Base-by-base conservation (phyloP, 2,797 vertebrate genomes). In the Buphagus erythrorhynchus region DNA sequence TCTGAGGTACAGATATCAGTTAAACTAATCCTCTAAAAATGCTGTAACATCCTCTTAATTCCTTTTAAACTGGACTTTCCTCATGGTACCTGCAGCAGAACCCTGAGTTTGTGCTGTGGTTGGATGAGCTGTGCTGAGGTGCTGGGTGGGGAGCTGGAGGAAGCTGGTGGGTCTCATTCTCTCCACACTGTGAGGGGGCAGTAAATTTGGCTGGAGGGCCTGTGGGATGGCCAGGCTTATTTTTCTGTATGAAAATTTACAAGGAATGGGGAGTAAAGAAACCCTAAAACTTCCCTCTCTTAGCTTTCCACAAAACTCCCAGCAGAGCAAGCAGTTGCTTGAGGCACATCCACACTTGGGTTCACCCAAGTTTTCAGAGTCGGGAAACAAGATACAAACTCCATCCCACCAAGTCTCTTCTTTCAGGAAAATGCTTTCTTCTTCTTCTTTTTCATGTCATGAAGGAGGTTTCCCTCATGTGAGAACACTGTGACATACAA, bases 11-110 rank as follows among this genome's bases (percentile, higher is more conserved):
- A 77, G 42, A 16, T 61, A 73, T 57, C 79, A 52, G 55, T 66
- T 82, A 46, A 76, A 73, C 9, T 61, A 90, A 88, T 83, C 61
- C 73, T 36, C 22, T 81, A 84, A 65, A 90, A 94, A 72, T 57
- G 24, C 58, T 78, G 29, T 42, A 84, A 88, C 67, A 86, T 75
- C 88, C 79, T 88, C 49, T 72, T 74, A 91, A 90, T 69, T 76
- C 73, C 57, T 79, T 85, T 58, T 86, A 80, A 92, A 77, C 48
- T 4, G 0, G 40, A 11, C 57, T 95, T 91, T 42, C 28, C 45
- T 86, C 26, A 24, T 79, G 75, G 52, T 10, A 42, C 42, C 76
- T 1, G 4, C 52, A 76, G 72, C 63, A 71, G 95, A 63, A 4
- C 16, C 29, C 55, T 54, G 33, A 75, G 49, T 73, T 42, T 6